These are phyloP conservation scores for Ctenosaura bakeri DNA, from an alignment of 2,797 vertebrate species.

Conservation along the genomic window DNA sequence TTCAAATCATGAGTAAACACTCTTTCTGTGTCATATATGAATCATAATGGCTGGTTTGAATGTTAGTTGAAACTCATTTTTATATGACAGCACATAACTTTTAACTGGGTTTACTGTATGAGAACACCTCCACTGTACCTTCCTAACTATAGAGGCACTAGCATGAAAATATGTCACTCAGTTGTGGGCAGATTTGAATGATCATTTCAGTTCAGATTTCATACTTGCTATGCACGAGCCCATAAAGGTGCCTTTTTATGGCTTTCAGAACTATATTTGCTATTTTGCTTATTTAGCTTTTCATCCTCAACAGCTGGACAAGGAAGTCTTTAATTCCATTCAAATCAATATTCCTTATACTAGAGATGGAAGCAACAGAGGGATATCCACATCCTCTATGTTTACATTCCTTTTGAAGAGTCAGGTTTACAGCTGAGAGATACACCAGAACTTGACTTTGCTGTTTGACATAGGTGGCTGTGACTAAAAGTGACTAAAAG, in stretches of 20 bases:
- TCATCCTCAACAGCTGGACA: neutral
- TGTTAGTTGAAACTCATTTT: slow-evolving; percentile 15
- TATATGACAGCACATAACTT: neutral
- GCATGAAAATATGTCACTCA: neutral
- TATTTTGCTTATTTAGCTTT: neutral
- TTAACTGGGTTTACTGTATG: neutral
- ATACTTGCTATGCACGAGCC: too few relatives aligned
- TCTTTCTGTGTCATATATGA: neutral
- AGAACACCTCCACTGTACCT: too few relatives aligned
- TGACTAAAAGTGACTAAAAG: too few relatives aligned
- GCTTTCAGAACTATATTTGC: neutral
- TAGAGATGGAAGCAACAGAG: neutral
- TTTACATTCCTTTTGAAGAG: neutral
- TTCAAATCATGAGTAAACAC: neutral
- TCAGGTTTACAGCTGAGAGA: neutral
- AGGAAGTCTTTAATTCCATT: neutral
- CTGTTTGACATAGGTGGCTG: neutral
- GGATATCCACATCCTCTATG: neutral
- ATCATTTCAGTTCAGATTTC: neutral
- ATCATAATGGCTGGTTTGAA: neutral
- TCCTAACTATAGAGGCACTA: neutral
- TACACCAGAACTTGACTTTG: neutral
- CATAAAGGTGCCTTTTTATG: neutral
- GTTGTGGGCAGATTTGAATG: neutral
- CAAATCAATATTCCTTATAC: neutral